Conservation (phyloP, 1,140 invertebrate genomes). For the Drosophila paulistorum region DNA sequence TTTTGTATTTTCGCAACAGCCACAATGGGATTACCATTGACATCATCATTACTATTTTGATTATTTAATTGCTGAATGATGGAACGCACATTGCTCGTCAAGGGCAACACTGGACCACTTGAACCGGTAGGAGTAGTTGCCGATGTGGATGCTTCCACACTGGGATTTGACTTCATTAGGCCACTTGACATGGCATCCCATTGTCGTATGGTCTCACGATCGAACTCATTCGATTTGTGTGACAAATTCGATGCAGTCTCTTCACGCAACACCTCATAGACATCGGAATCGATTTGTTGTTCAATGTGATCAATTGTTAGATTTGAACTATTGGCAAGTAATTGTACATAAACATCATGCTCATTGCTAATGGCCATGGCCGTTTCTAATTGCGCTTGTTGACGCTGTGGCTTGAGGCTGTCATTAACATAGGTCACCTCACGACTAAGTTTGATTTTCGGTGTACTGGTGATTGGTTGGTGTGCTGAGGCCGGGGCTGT, state of each 20-base stretch:
- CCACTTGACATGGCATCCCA: slow-evolving; percentile 94
- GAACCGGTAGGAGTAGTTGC: slow-evolving; percentile 15
- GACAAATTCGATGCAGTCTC: slow-evolving; percentile 75
- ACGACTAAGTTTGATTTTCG: slow-evolving; percentile 84
- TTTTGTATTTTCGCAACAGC: slow-evolving; percentile 44
- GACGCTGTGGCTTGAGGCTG: slow-evolving; percentile 59
- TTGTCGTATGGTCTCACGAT: slow-evolving; percentile 92
- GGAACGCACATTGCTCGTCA: slow-evolving; percentile 72
- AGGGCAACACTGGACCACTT: slow-evolving; percentile 46
- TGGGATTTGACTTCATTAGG: slow-evolving; percentile 84
- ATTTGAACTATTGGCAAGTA: slow-evolving; percentile 75
- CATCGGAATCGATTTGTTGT: slow-evolving; percentile 51
- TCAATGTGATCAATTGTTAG: slow-evolving; percentile 21
- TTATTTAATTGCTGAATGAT: slow-evolving; percentile 76
- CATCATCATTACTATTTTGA: slow-evolving; percentile 47
- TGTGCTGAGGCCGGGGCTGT: slow-evolving; percentile 33
- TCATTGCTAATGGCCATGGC: slow-evolving; percentile 81
- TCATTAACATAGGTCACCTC: slow-evolving; percentile 90
- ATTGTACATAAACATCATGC: slow-evolving; percentile 86
- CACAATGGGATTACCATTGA: slow-evolving; percentile 40
- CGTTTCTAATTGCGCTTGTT: slow-evolving; percentile 21
- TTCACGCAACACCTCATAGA: slow-evolving; percentile 79
- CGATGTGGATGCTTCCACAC: slow-evolving; percentile 5
- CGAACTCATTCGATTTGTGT: slow-evolving; percentile 87
- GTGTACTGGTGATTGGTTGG: slow-evolving; percentile 35